phyloP scores from a whole-genome alignment of 2,888 invertebrate species.

The Eurois occulta region DNA sequence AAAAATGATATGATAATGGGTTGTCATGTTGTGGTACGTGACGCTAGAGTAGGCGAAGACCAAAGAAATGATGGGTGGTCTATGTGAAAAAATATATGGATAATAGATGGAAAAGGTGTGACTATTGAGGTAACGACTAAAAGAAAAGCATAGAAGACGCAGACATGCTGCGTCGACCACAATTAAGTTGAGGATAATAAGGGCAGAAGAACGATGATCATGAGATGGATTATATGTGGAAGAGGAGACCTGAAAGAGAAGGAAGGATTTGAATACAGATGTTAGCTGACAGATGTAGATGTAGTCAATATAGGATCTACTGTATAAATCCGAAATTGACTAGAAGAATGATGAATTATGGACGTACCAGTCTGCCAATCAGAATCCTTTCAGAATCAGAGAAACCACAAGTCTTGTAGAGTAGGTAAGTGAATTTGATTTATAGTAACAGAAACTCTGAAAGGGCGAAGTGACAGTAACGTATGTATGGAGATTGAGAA shows the following conservation, averaged over 20 bases:
- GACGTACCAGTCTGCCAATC: not conserved
- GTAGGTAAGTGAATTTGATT: not conserved
- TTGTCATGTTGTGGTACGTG: not conserved
- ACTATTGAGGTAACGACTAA: not conserved
- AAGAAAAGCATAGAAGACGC: not conserved
- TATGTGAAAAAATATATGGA: not conserved
- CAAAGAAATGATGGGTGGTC: not conserved
- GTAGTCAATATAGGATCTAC: not conserved
- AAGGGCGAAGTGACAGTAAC: not conserved
- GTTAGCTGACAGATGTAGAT: not conserved
- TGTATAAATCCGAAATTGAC: not conserved
- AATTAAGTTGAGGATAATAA: not conserved
- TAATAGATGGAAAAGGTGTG: not conserved
- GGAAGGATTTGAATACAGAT: not conserved
- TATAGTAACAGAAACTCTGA: not conserved
- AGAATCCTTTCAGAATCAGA: not conserved
- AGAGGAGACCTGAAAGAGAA: not conserved
- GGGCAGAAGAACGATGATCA: not conserved
- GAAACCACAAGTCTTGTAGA: not conserved
- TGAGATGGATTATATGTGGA: not conserved
- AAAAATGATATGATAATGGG: not conserved
- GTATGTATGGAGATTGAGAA: not conserved
- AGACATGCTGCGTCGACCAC: not conserved
- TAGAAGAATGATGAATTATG: not conserved
- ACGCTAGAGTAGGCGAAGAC: not conserved